Conservation (phyloP, 2,113 vertebrate genomes). For the Platichthys stellatus region DNA sequence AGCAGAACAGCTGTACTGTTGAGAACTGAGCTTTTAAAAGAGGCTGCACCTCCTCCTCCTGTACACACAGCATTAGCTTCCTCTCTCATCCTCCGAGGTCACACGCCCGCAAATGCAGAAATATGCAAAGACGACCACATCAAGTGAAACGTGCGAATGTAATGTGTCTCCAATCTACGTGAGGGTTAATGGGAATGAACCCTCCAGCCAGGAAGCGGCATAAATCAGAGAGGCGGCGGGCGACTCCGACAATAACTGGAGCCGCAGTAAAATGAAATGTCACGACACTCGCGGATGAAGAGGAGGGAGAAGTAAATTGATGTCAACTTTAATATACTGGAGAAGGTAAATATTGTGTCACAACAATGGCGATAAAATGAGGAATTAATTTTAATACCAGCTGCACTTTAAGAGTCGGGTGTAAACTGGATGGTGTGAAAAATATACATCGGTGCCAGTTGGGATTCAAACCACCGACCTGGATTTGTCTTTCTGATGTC, state of each 20-base stretch:
- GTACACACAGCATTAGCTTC: neutral
- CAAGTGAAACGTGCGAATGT: slow-evolving; percentile 1
- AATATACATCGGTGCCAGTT: too few species aligned
- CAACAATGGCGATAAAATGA: neutral
- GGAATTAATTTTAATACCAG: neutral
- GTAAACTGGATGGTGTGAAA: neutral
- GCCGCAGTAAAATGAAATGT: slow-evolving; percentile 13
- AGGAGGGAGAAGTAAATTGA: neutral
- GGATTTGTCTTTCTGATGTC: slow-evolving; percentile 83
- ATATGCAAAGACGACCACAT: slow-evolving; percentile 16
- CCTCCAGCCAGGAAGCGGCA: neutral
- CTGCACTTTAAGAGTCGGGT: neutral
- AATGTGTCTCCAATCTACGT: neutral
- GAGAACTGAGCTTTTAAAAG: neutral
- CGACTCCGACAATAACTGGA: neutral
- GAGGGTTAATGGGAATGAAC: slow-evolving; percentile 41
- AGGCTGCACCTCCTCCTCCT: neutral
- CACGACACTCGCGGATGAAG: neutral
- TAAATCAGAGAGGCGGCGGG: slow-evolving; percentile 7
- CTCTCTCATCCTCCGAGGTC: neutral
- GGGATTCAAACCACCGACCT: slow-evolving; percentile 79
- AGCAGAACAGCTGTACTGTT: slow-evolving; percentile 14
- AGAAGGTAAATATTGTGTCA: neutral
- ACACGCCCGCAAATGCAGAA: slow-evolving; percentile 5
- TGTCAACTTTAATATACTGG: neutral